Evolutionary conservation across 1,140 invertebrate species (phyloP), one percentile per base, ranked within the genome.

Genomic region (Polyergus mexicanus): DNA sequence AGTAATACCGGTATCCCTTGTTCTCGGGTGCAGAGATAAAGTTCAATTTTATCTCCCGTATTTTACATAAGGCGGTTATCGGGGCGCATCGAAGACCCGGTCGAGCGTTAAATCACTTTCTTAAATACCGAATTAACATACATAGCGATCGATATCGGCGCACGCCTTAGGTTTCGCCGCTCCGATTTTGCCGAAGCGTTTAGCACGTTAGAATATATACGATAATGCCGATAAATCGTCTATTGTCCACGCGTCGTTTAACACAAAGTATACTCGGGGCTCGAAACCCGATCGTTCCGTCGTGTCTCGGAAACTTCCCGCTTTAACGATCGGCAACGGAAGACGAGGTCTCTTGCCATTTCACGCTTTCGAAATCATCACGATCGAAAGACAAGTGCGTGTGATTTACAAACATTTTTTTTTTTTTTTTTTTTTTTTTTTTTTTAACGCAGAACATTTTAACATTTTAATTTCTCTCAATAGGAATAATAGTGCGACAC

Each of bases 211-310:
- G 11, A 51, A 72, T 38, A 47, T 81, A 89, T 63, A 84, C 66
- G 87, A 86, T 86, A 91, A 91, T 91, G 85, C 74, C 78, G 71
- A 71, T 87, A 88, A 88, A 91, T 69, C 85, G 84, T 69, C 88
- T 58, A 92, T 93, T 92, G 92, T 93, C 88, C 90, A 92, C 86
- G 89, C 89, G 87, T 72, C 89, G 90, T 92, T 92, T 91, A 92
- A 91, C 89, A 88, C 84, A 74, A 86, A 41, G 74, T 63, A 74
- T 68, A 87, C 75, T 51, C 86, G 86, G 16, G 63, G 5, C 25
- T 58, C 3, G 25, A 25, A 32, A 6, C 66, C 35, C 22, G n/a
- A 8, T 78, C 62, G 28, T 32, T 44, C 35, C n/a, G 32, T 65
- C 32, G 19, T 16, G 22, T 72, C 35, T 41, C 77, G 11, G 7